Evolutionary conservation across 2,113 vertebrate species (phyloP).

Genomic region (Gasterosteus aculeatus): DNA sequence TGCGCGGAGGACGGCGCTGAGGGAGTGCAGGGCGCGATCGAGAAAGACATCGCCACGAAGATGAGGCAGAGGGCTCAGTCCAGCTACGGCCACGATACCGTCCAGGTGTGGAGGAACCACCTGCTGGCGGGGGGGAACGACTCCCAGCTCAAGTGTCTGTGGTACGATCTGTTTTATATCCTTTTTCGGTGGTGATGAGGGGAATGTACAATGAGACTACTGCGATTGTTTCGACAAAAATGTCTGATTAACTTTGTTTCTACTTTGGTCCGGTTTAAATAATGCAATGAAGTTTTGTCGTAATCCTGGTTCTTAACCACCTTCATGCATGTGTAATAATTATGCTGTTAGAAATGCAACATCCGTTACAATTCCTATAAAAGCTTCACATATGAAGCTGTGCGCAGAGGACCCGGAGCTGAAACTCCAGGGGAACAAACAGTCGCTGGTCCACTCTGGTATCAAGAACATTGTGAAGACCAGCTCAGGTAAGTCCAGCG

Average conservation of each 20-base stretch:
- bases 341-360: neutral
- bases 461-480: slow-evolving; percentile 97
- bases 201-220: neutral
- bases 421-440: slow-evolving; percentile 91
- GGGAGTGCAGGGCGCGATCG: slow-evolving; percentile 69
- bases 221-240: neutral
- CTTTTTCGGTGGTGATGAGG: slow-evolving; percentile 74
- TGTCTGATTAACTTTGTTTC: neutral
- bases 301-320: neutral
- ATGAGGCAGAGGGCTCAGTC: slow-evolving; percentile 95
- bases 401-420: slow-evolving; percentile 95
- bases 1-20: slow-evolving; percentile 89
- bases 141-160: slow-evolving; percentile 93
- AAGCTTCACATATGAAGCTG: slow-evolving; percentile 96
- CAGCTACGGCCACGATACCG: slow-evolving; percentile 94
- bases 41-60: slow-evolving; percentile 95
- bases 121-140: slow-evolving; percentile 92
- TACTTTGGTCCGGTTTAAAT: neutral
- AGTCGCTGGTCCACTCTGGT: slow-evolving; percentile 91
- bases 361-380: slow-evolving; percentile 86
- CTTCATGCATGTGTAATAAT: accelerated
- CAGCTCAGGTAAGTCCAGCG: slow-evolving; percentile 89
- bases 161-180: slow-evolving; percentile 99
- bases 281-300: neutral
- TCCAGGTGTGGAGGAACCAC: slow-evolving; percentile 96